These are phyloP conservation scores for Coregonus sp. DNA, from an alignment of 2,797 vertebrate genomes.

Conservation along the genomic window DNA sequence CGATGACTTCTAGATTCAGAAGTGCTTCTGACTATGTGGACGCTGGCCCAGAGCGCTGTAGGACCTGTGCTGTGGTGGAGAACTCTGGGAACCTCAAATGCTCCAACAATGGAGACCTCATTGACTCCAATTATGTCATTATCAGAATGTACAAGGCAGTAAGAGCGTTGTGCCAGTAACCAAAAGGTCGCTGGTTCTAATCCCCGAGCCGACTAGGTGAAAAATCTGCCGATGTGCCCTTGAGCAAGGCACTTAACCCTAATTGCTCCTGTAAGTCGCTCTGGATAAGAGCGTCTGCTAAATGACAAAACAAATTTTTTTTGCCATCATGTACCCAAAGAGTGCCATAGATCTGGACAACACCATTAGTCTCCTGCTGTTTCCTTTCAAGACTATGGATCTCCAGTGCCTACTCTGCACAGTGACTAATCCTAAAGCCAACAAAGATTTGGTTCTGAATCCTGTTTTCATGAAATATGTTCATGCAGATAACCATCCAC, in stretches of 20 bases:
- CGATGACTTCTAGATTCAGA: slow-evolving; percentile 82
- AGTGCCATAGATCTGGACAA: too few relatives aligned
- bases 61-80: too few relatives aligned
- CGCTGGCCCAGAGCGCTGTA: slow-evolving; percentile 33
- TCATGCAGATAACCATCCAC: slow-evolving; percentile 90
- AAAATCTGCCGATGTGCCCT: too few relatives aligned
- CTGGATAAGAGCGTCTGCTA: too few relatives aligned
- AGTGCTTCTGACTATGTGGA: slow-evolving; percentile 74
- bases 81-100: slow-evolving; percentile 55
- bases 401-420: slow-evolving; percentile 90
- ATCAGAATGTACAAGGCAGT: slow-evolving; percentile 94
- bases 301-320: too few relatives aligned
- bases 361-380: slow-evolving; percentile 52
- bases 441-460: slow-evolving; percentile 85
- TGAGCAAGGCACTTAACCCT: too few relatives aligned
- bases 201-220: too few relatives aligned
- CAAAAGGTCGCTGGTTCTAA: too few relatives aligned
- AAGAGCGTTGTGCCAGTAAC: slow-evolving; percentile 40
- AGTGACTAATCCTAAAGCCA: slow-evolving; percentile 86
- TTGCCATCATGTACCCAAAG: slow-evolving; percentile 47
- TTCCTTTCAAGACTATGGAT: slow-evolving; percentile 91
- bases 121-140: slow-evolving; percentile 81
- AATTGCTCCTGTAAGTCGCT: too few relatives aligned
- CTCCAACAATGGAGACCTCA: slow-evolving; percentile 92
- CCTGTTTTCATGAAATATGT: slow-evolving; percentile 91